Evolutionary conservation across 2,888 invertebrate species (phyloP), one percentile per base, ranked within the genome.

Genomic region (Heteromyza rotundicornis): DNA sequence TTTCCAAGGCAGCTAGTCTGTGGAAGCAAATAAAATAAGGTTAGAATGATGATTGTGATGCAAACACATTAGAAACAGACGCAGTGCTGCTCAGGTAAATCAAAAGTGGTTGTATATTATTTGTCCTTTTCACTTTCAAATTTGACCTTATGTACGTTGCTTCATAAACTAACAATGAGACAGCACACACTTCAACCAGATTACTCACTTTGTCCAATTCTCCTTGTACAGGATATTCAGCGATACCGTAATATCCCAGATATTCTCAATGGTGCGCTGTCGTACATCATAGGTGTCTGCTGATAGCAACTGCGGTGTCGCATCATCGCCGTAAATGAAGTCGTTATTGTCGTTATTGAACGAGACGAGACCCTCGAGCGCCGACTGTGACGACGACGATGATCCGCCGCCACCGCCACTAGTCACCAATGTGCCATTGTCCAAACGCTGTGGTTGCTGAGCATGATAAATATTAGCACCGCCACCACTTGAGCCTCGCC

Each of bases 161-260:
- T n/a, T n/a, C n/a, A n/a, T n/a, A n/a, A n/a, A n/a, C n/a, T n/a
- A n/a, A n/a, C n/a, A n/a, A n/a, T n/a, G n/a, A n/a, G n/a, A n/a
- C n/a, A n/a, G n/a, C n/a, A n/a, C n/a, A n/a, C n/a, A n/a, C n/a
- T n/a, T n/a, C n/a, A n/a, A n/a, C n/a, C n/a, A n/a, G n/a, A n/a
- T n/a, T n/a, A 92, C 93, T 76, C 91, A 85, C 78, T 90, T 86
- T 63, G 94, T 94, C 95, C 95, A 96, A 84, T 95, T 95, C 78
- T 92, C 92, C 80, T 90, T 89, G 81, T 94, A 93, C 68, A 96
- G 86, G 77, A 96, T 92, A 84, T 95, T 95, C 70, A 95, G 84
- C 64, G 90, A 90, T 68, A 91, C 91, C 2, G 95, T 95, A 67
- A 95, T 92, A 81, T 94, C 91, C 95, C 95, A 95, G 77, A 96